Evolutionary conservation across 2,888 invertebrate species (phyloP), one percentile per base, ranked within the genome.

Genomic region (Dynastes hyllus): DNA sequence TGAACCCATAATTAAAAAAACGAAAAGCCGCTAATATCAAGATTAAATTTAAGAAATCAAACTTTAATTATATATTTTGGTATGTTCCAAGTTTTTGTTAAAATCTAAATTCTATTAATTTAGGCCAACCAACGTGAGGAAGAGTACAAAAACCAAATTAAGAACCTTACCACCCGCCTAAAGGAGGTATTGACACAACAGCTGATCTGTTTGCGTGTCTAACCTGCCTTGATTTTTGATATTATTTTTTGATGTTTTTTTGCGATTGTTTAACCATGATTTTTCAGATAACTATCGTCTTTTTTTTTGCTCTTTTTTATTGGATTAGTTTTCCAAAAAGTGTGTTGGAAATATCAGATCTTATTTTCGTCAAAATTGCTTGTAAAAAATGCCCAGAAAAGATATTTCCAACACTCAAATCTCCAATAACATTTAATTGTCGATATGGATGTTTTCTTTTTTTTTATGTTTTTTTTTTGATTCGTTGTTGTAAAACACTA

Each of bases 91-190:
- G 5, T 13, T 27, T 61, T 27, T 27, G 27, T 22, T 27, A 69
- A 69, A 69, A 29, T 51, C 11, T 69, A 51, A 75, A 75, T 40
- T 69, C 1, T 71, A 37, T 80, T 81, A 78, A 81, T 83, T 84
- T 91, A 98, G 98, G 98, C 98, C 92, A 97, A 98, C 93, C 98
- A 98, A 94, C 96, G 98, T 89, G 98, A 98, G 92, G 98, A 98
- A 93, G 97, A 98, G 91, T 98, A 98, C 95, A 98, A 98, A 94
- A 97, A 97, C 92, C 98, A 98, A 94, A 98, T 98, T 94, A 98
- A 98, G 95, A 97, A 96, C 91, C 94, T 98, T 91, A 97, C 96
- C 91, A 96, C 96, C 92, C 97, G 98, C 92, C 97, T 98, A 93
- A 98, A 98, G 96, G 98, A 98, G 98, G 98, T 98, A 95, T 91